Conservation (phyloP, 2,888 invertebrate genomes). For the Limnephilus marmoratus region DNA sequence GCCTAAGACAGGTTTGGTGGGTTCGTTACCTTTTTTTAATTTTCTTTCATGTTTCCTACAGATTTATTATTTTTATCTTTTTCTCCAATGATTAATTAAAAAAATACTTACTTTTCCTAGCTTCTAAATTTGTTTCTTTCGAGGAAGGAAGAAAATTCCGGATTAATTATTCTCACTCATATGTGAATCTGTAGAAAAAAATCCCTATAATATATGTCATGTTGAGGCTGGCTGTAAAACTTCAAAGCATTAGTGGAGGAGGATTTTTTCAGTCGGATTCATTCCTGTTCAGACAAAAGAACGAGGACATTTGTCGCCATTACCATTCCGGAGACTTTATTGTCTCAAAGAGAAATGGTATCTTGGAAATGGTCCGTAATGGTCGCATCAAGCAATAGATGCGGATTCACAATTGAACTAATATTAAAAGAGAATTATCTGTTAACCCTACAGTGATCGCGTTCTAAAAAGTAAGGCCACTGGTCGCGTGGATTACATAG, state of each 20-base stretch:
- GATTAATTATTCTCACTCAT: no score
- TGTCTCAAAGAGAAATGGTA: constrained; percentile 15
- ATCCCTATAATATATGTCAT: neutral
- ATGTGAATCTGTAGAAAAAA: no score
- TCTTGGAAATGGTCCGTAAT: neutral
- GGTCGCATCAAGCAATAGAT: neutral
- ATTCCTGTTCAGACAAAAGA: neutral
- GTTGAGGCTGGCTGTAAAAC: neutral
- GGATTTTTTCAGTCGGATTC: neutral
- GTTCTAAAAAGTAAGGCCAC: no score
- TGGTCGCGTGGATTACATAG: no score
- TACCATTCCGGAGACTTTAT: neutral
- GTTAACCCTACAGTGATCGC: neutral
- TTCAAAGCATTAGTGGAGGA: neutral
- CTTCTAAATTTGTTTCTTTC: no score
- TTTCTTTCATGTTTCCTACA: no score
- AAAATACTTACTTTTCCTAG: no score
- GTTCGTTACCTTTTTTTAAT: no score
- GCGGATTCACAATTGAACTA: constrained; percentile 8
- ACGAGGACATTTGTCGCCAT: constrained; percentile 6
- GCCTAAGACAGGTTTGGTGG: no score
- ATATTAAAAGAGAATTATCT: neutral
- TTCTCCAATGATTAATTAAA: no score
- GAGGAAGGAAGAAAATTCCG: no score
- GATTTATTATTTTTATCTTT: no score